Base-by-base conservation (phyloP, 2,797 vertebrate species). In the Mormyrus proboscirostris region DNA sequence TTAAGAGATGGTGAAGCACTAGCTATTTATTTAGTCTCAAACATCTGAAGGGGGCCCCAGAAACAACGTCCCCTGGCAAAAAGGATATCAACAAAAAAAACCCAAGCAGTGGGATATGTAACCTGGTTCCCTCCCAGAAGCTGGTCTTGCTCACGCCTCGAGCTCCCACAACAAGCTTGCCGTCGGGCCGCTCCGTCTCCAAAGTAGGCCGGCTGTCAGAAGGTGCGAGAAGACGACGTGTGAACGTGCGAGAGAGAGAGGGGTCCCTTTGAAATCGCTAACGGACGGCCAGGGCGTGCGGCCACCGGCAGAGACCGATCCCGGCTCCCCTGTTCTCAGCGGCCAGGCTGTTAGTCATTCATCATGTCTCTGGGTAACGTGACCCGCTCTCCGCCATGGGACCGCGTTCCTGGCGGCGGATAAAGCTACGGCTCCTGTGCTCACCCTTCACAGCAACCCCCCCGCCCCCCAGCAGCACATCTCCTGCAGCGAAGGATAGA, bases 311-410 rank as follows among this genome's bases (percentile, higher is more conserved):
- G 44, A 25, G 7, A 12, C 79, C 25, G 79, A 50, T 4, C 44
- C 16, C 7, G 38, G 41, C 62, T 25, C 79, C 44, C 41, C 79
- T 4, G 44, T n/a, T 6, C 19, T 41, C 44, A 0, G 44, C 4
- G 4, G 3, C 82, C 9, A 0, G 1, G 47, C 19, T 10, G 47
- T 47, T 50, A 3, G 10, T 59, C 19, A n/a, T 88, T n/a, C 33
- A 57, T 88, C 88, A 88, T 25, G 29, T 57, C 69, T 88, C 49
- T 14, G 14, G 88, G 88, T 55, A 57, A 38, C 4, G 49, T 76
- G 57, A 79, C 38, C 86, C 29, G 16, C 69, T 65, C 50, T 41
- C 29, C 59, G 1, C 25, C 41, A 0, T 8, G 14, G 29, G 25
- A 33, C 44, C 16, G 33, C 19, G 47, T 25, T 25, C 19, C 16